These are phyloP conservation scores for Tetrapedia diversipes DNA, from an alignment of 2,888 invertebrate genomes.

Conservation along the genomic window DNA sequence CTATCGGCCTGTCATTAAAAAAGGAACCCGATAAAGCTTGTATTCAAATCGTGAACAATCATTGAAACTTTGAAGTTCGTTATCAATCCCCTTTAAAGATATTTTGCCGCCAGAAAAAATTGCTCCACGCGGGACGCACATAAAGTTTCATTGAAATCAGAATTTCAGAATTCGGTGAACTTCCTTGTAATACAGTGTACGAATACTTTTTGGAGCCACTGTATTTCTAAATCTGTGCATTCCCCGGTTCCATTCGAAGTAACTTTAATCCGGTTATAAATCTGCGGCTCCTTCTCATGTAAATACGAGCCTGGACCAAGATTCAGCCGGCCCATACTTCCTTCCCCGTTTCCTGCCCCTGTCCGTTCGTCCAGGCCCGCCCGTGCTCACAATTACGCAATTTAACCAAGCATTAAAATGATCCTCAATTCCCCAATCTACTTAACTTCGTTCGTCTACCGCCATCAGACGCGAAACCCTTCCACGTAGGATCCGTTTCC, in stretches of 20 bases:
- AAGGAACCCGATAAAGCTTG: too few relatives aligned
- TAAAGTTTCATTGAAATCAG: too few relatives aligned
- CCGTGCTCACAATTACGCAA: conserved; percentile 78
- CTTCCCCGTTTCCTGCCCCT: conserved; percentile 40
- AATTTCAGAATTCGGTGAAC: too few relatives aligned
- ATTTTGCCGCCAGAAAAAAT: too few relatives aligned
- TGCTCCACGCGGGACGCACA: too few relatives aligned
- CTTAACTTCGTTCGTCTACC: conserved; percentile 70
- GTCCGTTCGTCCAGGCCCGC: conserved; percentile 35
- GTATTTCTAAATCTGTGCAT: conserved; percentile 29
- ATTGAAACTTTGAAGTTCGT: too few relatives aligned
- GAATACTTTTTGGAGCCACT: too few relatives aligned
- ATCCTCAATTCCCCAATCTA: conserved; percentile 77
- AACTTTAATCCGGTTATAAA: conserved; percentile 73
- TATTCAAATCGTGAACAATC: too few relatives aligned
- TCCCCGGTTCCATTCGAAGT: conserved; percentile 14
- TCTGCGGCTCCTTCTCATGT: conserved; percentile 75
- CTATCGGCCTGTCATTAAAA: too few relatives aligned
- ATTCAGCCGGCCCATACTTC: conserved; percentile 46
- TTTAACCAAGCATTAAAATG: conserved; percentile 78
- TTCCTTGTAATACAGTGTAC: too few relatives aligned
- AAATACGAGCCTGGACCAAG: conserved; percentile 71
- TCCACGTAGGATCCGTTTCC: conserved; percentile 43
- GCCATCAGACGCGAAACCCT: conserved; percentile 57
- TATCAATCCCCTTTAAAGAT: too few relatives aligned